Percentiles rank a stretch among this genome's conserved stretches.
Conservation (phyloP, 1,140 invertebrate species). For the Drosophila funebris region DNA sequence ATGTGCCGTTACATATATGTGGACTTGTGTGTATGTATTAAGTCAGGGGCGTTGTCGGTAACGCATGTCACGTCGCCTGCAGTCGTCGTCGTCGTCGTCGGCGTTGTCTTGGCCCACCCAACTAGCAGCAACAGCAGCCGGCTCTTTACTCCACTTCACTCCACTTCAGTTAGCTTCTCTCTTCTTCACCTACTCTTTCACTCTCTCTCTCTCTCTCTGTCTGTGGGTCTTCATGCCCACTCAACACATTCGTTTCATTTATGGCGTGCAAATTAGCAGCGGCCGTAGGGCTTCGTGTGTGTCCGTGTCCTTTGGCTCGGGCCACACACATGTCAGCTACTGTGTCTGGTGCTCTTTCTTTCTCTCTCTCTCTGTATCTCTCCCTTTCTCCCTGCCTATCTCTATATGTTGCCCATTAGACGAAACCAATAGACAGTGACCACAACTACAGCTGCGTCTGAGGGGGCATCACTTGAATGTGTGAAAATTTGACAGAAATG, state of each 20-base stretch:
- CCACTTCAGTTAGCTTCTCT: constrained; percentile 20
- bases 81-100: constrained; percentile 10
- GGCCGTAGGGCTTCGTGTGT: constrained; percentile 70
- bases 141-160: constrained; percentile 40
- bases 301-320: constrained; percentile 56
- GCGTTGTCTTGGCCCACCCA: constrained; percentile 44
- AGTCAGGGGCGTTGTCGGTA: constrained; percentile 50
- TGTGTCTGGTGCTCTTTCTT: constrained; percentile 6
- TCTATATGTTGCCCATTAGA: constrained; percentile 65
- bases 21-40: constrained; percentile 8
- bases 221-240: too few relatives aligned
- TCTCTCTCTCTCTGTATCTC: not conserved
- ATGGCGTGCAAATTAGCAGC: constrained; percentile 81
- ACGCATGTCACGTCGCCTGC: constrained; percentile 46
- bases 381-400: not conserved
- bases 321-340: constrained; percentile 48
- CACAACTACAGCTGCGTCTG: constrained; percentile 23
- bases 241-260: constrained; percentile 80
- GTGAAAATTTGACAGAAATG: constrained; percentile 76
- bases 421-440: not conserved
- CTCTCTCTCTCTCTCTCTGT: constrained; percentile 10
- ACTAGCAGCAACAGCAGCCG: constrained; percentile 27
- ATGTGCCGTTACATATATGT: constrained; percentile 1
- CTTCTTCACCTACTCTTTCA: not conserved
- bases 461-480: constrained; percentile 48